phyloP scores from a whole-genome alignment of 2,113 vertebrate genomes.

The Excalfactoria chinensis region DNA sequence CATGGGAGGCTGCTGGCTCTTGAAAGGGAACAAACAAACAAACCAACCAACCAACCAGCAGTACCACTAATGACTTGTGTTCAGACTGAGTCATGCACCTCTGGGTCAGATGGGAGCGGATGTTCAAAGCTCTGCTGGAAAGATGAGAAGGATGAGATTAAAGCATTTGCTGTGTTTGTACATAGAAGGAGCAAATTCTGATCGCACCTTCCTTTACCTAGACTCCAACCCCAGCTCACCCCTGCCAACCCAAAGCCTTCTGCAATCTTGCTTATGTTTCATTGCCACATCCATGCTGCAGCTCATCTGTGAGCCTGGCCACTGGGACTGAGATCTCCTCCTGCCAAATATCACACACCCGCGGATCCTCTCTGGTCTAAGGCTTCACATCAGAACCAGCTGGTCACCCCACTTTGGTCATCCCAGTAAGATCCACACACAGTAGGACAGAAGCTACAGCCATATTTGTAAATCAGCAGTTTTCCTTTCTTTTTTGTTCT shows the following conservation, averaged over 20 bases:
- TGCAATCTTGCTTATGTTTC: not conserved
- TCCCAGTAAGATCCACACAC: not conserved
- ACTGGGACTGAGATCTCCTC: not conserved
- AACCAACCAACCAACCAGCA: no score
- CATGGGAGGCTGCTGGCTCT: not conserved
- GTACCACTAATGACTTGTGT: not conserved
- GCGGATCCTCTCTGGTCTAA: not conserved
- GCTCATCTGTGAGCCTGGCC: not conserved
- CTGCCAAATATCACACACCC: not conserved
- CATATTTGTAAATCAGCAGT: not conserved
- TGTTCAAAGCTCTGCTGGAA: not conserved
- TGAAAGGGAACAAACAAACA: not conserved
- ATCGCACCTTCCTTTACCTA: not conserved
- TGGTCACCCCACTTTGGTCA: not conserved
- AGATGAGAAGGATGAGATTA: not conserved
- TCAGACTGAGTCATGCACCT: not conserved
- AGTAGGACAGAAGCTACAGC: not conserved
- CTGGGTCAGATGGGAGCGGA: not conserved
- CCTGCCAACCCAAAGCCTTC: not conserved
- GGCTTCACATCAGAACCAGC: not conserved
- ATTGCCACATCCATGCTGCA: not conserved
- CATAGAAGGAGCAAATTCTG: not conserved
- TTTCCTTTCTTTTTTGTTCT: not conserved
- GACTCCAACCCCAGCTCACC: not conserved
- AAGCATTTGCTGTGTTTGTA: not conserved